Conservation (phyloP, 2,888 invertebrate genomes). For the Meteorus cinctellus region DNA sequence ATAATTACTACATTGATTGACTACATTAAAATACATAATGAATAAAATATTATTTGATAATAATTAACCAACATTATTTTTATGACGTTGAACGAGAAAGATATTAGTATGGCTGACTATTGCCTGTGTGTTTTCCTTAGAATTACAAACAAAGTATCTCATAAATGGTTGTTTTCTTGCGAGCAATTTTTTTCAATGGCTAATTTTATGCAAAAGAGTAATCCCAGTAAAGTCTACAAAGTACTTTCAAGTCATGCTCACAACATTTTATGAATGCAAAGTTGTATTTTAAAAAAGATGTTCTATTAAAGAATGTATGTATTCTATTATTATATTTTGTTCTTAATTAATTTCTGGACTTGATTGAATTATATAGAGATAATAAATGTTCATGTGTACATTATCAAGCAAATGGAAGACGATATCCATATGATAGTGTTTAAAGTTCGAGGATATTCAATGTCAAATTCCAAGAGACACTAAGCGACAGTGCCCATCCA, state of each 20-base stretch:
- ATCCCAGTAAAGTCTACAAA: constrained; percentile 5
- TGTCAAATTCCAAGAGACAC: neutral
- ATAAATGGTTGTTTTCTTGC: constrained; percentile 1
- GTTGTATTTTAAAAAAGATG: neutral
- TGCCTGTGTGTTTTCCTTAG: neutral
- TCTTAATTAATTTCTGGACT: neutral
- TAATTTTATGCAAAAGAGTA: constrained; percentile 15
- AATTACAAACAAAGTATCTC: constrained; percentile 6
- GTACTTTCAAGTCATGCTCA: neutral
- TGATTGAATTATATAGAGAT: neutral
- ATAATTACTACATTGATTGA: neutral
- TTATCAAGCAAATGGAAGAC: too few relatives aligned
- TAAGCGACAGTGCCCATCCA: neutral
- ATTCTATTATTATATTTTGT: neutral
- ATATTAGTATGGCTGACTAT: neutral
- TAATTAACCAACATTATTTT: neutral
- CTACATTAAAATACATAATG: neutral
- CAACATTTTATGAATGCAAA: neutral
- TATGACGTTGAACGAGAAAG: constrained; percentile 5
- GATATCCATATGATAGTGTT: neutral
- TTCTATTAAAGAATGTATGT: neutral
- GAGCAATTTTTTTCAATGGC: constrained; percentile 5
- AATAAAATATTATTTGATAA: neutral
- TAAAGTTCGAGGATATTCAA: neutral
- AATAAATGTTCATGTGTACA: neutral